These are phyloP conservation scores for Castor canadensis DNA, from an alignment of 2,113 vertebrate genomes.

Conservation along the genomic window DNA sequence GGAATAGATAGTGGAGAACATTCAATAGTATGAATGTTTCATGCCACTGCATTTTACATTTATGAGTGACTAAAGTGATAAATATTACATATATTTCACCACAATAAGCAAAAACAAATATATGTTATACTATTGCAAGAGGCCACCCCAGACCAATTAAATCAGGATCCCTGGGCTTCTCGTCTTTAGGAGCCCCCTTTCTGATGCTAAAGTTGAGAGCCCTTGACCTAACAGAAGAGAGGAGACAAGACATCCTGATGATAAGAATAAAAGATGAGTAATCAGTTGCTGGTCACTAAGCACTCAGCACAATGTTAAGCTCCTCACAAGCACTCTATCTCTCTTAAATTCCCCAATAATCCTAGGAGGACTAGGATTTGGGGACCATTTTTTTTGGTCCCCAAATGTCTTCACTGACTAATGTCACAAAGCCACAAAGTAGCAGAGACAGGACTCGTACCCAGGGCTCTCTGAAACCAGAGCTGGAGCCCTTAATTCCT, in stretches of 20 bases:
- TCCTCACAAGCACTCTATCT: neutral
- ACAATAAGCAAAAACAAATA: neutral
- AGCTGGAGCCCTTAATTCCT: neutral
- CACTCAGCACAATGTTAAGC: neutral
- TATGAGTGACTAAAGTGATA: neutral
- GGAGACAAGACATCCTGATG: neutral
- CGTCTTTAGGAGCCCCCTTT: neutral
- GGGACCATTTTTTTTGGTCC: neutral
- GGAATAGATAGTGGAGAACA: neutral
- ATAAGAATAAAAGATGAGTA: neutral
- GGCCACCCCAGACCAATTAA: neutral
- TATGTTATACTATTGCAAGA: neutral
- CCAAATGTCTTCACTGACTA: neutral
- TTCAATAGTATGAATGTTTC: neutral
- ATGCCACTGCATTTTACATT: neutral
- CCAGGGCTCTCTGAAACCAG: neutral
- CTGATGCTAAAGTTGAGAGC: neutral
- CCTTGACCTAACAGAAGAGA: neutral
- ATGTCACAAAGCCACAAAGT: neutral
- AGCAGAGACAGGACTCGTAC: neutral
- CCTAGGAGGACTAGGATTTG: neutral
- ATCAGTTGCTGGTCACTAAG: neutral
- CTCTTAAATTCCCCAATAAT: neutral
- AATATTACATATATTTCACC: neutral
- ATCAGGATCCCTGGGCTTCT: neutral